phyloP scores from a whole-genome alignment of 2,888 invertebrate species.

The Drosophila macrospina region DNA sequence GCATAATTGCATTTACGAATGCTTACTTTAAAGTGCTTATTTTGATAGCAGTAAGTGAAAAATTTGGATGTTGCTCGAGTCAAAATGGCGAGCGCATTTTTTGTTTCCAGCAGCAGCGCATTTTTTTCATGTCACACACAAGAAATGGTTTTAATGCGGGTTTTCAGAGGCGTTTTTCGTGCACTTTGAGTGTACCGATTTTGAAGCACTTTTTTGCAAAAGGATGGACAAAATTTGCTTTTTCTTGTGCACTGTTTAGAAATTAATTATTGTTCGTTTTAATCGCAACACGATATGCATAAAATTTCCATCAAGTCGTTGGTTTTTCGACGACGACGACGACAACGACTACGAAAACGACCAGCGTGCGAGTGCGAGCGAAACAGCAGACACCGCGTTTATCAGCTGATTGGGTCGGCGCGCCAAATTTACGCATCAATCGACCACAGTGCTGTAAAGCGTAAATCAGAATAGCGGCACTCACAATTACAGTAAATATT shows the following conservation, averaged over 20 bases:
- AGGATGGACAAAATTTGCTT: slow-evolving; percentile 69
- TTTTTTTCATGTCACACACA: slow-evolving; percentile 75
- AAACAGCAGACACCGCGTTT: slow-evolving; percentile 71
- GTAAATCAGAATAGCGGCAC: slow-evolving; percentile 41
- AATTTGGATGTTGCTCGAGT: slow-evolving; percentile 72
- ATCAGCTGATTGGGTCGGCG: slow-evolving; percentile 74
- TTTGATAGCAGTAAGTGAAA: slow-evolving; percentile 56
- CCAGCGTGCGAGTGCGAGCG: slow-evolving; percentile 71
- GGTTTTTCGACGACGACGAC: slow-evolving; percentile 75
- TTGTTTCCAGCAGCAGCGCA: slow-evolving; percentile 78
- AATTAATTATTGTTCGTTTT: slow-evolving; percentile 46
- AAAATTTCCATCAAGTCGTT: slow-evolving; percentile 73
- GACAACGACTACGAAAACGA: slow-evolving; percentile 70
- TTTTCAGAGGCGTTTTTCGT: slow-evolving; percentile 74
- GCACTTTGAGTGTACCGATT: slow-evolving; percentile 72
- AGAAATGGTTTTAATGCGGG: slow-evolving; percentile 63
- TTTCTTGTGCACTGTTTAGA: slow-evolving; percentile 58
- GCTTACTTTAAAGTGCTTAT: slow-evolving; percentile 29
- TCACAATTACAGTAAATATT: slow-evolving; percentile 1
- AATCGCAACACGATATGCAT: slow-evolving; percentile 59
- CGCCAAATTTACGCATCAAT: slow-evolving; percentile 81
- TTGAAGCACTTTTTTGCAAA: slow-evolving; percentile 70
- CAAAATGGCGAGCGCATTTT: slow-evolving; percentile 84
- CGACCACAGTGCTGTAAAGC: slow-evolving; percentile 65
- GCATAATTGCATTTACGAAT: slow-evolving; percentile 25